Base-by-base conservation (phyloP, 2,888 invertebrate species). In the Cataglyphis altisquamis region DNA sequence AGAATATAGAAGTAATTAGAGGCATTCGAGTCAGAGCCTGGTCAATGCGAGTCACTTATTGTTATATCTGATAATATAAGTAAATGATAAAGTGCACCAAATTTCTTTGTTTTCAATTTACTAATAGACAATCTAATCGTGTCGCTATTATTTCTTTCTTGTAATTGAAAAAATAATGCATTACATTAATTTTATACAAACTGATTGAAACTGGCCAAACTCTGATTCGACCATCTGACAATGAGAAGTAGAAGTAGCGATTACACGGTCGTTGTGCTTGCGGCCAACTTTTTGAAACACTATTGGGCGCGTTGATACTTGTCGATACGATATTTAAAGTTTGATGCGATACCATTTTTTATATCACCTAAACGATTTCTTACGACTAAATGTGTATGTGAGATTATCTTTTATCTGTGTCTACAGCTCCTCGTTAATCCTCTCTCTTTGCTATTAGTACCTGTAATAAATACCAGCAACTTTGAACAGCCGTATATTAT, bases 261-360 rank as follows among this genome's bases (percentile, higher is more conserved):
- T 80, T 73, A 73, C 32, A 52, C 6, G 60, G 78, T 73, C 78
- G 52, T 66, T n/a, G 57, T 80, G 78, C 60, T 80, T 73, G 29
- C 60, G 78, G 73, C 78, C 45, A 72, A 73, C 78, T 62, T 80
- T 80, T 72, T 36, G 73, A 45, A 72, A 72, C 32, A 78, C 29
- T 70, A 36, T 73, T 55, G 60, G 78, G 78, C 78, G 73, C 78
- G 78, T 72, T 78, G 25, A 25, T 25, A 57, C 12, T 29, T 41
- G 72, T 72, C 45, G 60, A 72, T 60, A 60, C 57, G 78, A 41
- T 39, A 45, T 39, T 52, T 45, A 39, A 70, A 70, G 29, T 55
- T 77, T 68, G 68, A 78, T 57, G 60, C 78, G 67, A 67, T 29
- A 52, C 9, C 60, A 60, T 39, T 55, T 70, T 55, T 36, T 36